These are phyloP conservation scores for Heliconius ethilla DNA, from an alignment of 2,888 invertebrate genomes.

Conservation along the genomic window DNA sequence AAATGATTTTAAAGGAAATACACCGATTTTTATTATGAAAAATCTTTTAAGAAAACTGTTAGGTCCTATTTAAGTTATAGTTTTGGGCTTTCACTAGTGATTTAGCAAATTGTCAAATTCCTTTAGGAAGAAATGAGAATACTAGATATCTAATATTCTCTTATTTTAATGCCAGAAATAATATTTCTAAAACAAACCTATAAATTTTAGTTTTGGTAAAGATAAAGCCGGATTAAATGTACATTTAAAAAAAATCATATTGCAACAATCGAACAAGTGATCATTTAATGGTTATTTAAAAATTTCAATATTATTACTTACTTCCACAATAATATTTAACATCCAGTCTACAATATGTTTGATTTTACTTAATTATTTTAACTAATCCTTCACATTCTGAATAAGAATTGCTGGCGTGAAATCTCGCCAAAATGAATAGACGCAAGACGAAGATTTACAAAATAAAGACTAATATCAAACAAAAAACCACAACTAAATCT, in stretches of 20 bases:
- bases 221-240: too few relatives aligned
- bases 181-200: too few relatives aligned
- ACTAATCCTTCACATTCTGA: neutral
- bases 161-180: too few relatives aligned
- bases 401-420: neutral
- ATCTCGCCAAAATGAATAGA: conserved; percentile 6
- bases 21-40: conserved; percentile 8
- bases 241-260: too few relatives aligned
- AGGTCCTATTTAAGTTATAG: neutral
- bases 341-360: too few relatives aligned
- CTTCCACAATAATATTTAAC: too few relatives aligned
- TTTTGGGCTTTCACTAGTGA: neutral
- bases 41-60: neutral
- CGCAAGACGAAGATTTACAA: conserved; percentile 14
- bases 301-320: neutral
- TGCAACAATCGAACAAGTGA: too few relatives aligned
- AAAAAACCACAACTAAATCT: conserved; percentile 32
- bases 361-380: neutral
- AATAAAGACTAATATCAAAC: conserved; percentile 20
- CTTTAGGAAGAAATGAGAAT: neutral
- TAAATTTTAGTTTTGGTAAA: too few relatives aligned
- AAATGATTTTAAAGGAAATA: neutral
- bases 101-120: neutral
- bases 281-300: neutral
- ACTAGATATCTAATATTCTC: neutral